Evolutionary conservation across 2,113 vertebrate species (phyloP).

Genomic region (Triplophysa siluroides): DNA sequence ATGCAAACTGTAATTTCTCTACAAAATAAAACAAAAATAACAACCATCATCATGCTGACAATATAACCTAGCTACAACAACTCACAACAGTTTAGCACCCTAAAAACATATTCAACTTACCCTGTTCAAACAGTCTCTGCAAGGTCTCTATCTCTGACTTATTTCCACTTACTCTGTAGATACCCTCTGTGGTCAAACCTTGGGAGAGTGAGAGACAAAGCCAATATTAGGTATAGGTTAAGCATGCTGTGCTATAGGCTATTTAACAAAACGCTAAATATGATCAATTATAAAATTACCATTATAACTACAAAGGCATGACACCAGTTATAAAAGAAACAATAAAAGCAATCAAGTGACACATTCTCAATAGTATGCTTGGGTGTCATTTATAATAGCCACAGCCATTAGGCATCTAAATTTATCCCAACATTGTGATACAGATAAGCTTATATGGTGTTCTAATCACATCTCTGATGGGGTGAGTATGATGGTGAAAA

Average conservation of each 20-base stretch:
- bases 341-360: not conserved
- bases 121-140: conserved; percentile 97
- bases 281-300: not conserved
- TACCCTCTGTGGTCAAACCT: conserved; percentile 92
- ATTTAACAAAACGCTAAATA: not conserved
- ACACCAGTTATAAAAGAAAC: not conserved
- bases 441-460: conserved; percentile 17
- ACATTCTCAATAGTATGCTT: conserved; percentile 46
- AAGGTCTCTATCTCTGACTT: conserved; percentile 96
- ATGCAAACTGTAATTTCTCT: not conserved
- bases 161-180: conserved; percentile 95
- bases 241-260: not conserved
- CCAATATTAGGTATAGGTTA: not conserved
- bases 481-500: not conserved
- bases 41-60: not conserved
- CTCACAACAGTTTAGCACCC: not conserved
- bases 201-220: conserved; percentile 5
- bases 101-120: conserved; percentile 66
- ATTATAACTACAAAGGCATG: not conserved
- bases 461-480: not conserved
- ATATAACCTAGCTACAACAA: not conserved
- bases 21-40: not conserved
- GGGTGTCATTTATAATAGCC: conserved; percentile 38
- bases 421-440: conserved; percentile 12
- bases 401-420: conserved; percentile 15